Base-by-base conservation (phyloP, 2,113 vertebrate species). In the Bos javanicus region DNA sequence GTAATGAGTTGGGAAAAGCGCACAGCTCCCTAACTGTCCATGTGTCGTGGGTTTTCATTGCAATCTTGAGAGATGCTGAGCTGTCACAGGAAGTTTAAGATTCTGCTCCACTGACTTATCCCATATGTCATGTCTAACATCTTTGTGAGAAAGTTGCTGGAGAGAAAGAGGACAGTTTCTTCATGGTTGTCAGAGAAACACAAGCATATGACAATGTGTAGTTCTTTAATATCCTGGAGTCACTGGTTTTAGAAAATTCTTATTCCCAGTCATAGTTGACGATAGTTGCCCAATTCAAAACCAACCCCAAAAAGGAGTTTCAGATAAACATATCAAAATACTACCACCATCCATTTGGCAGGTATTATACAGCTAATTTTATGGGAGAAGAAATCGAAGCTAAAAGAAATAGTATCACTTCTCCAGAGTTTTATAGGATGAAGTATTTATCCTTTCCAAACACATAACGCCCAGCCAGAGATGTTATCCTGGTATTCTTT, bases 371-470 rank as follows among this genome's bases (percentile, higher is more conserved):
- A 11, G 28, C 26, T 87, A 23, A 87, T 74, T 59, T 85, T 90
- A 71, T 80, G 36, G 54, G 30, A 67, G 33, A 97, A 96, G 36
- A 92, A 93, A 87, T 25, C 9, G 19, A 96, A 95, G 54, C 36
- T 81, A 89, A 89, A 90, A 82, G n/a, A 76, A 92, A 67, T 71
- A 82, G 93, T 93, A 78, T 39, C 50, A 87, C 11, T 84, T 95
- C n/a, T 87, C 21, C 36, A 56, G 82, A 94, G 78, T 86, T 54
- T 88, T 48, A n/a, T 9, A 67, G 30, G 43, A 60, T 59, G 80
- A 94, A 89, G 25, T 76, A 5, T 2, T 14, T 87, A 57, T 87
- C 10, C 36, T 52, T 82, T 39, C 26, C 23, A 87, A 57, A 36
- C 3, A 48, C 6, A 16, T 43, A 71, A 86, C 21, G 2, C 52